Evolutionary conservation across 2,797 vertebrate genomes (phyloP).

Genomic region (Antennarius maculatus): DNA sequence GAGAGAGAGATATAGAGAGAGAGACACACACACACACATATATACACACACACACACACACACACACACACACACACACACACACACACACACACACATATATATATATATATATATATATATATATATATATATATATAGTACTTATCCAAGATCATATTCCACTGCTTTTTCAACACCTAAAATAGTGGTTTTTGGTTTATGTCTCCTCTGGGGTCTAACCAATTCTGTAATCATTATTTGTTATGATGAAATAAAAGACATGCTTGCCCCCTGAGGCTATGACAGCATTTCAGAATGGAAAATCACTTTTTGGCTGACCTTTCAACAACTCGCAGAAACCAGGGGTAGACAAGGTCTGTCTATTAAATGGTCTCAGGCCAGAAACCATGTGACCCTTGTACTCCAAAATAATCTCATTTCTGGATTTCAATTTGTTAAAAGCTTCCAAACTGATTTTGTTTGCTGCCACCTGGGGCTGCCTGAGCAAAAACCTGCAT

Average conservation of each 20-base stretch:
- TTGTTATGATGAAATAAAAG: not conserved
- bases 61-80: too few species aligned
- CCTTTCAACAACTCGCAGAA: not conserved
- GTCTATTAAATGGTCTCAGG: not conserved
- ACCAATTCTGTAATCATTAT: not conserved
- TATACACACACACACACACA: too few species aligned
- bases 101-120: too few species aligned
- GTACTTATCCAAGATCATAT: too few species aligned
- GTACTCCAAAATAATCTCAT: not conserved
- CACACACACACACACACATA: too few species aligned
- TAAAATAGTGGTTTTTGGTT: not conserved
- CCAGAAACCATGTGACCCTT: not conserved
- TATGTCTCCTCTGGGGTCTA: too few species aligned
- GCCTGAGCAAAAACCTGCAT: slow-evolving; percentile 43
- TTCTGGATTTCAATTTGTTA: too few species aligned
- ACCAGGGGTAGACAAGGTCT: not conserved
- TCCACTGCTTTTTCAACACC: too few species aligned
- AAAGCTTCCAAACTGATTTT: slow-evolving; percentile 1
- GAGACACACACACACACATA: too few species aligned
- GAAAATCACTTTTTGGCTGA: not conserved
- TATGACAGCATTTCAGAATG: not conserved
- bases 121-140: too few species aligned
- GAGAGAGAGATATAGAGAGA: too few species aligned
- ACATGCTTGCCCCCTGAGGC: not conserved
- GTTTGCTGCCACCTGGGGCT: slow-evolving; percentile 39